Percentiles rank a stretch among this genome's conserved stretches.
These are phyloP conservation scores for Bradypodion pumilum DNA, from an alignment of 2,797 vertebrate genomes.

Conservation along the genomic window DNA sequence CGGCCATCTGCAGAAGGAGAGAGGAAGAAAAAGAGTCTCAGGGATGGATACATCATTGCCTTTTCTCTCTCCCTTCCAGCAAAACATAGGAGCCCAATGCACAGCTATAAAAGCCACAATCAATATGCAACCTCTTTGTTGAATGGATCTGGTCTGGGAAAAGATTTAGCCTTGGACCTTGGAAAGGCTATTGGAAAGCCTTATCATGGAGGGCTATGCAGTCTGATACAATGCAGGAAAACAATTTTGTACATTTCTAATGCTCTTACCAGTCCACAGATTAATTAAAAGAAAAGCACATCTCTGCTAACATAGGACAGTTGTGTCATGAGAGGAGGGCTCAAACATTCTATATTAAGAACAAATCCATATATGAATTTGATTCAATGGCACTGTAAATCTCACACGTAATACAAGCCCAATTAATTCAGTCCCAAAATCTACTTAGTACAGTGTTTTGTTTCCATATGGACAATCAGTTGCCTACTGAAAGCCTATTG, in stretches of 20 bases:
- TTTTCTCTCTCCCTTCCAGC: neutral
- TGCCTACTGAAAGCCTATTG: neutral
- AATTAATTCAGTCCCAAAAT: neutral
- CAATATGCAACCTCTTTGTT: neutral
- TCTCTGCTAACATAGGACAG: neutral
- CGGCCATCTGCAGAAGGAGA: conserved; percentile 79
- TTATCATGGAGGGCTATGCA: neutral
- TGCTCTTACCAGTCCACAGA: neutral
- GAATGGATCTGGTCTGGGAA: neutral
- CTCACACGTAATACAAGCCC: neutral
- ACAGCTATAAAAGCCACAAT: neutral
- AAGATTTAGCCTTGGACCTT: neutral
- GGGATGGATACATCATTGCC: neutral
- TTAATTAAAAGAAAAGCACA: neutral
- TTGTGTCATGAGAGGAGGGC: neutral
- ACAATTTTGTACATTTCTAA: neutral
- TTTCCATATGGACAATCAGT: neutral
- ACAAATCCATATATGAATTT: neutral
- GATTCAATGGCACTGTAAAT: neutral
- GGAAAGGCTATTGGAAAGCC: neutral
- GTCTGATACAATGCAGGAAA: neutral
- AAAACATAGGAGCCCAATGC: neutral
- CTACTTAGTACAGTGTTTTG: neutral
- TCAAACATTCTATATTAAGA: neutral
- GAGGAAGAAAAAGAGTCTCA: rapidly evolving